These are phyloP conservation scores for Sebastes alutus DNA, from an alignment of 2,797 vertebrate species.

Conservation along the genomic window DNA sequence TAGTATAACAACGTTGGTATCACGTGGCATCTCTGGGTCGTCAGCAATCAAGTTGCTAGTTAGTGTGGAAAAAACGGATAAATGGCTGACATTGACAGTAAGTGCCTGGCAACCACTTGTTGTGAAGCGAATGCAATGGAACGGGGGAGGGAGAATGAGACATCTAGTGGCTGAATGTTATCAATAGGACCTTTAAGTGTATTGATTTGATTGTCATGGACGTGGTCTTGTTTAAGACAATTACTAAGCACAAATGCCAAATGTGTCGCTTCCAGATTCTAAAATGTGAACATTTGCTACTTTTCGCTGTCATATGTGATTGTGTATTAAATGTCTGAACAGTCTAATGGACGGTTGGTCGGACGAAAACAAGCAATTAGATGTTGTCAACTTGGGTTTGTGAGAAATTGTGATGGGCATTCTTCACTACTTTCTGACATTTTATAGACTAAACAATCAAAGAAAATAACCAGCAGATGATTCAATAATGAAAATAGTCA, in stretches of 20 bases:
- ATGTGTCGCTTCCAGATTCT: background rate
- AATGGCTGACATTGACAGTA: no score
- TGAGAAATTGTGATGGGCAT: background rate
- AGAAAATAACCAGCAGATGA: background rate
- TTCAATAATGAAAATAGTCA: background rate
- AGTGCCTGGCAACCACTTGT: no score
- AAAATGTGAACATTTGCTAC: background rate
- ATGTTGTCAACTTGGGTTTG: background rate
- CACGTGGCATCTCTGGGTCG: accelerated
- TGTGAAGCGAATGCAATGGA: no score
- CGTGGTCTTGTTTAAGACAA: background rate
- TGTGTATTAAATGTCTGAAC: background rate
- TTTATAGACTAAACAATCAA: background rate
- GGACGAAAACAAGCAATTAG: background rate
- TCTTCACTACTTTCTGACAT: background rate
- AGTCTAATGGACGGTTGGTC: background rate
- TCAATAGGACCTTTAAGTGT: background rate
- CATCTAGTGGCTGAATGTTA: no score
- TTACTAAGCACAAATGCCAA: background rate
- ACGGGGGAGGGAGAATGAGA: no score
- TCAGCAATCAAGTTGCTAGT: no score
- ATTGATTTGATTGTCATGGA: background rate
- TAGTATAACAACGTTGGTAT: no score
- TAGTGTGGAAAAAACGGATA: no score
- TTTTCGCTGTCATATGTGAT: background rate